phyloP scores from a whole-genome alignment of 2,113 vertebrate genomes.

The Daboia siamensis region DNA sequence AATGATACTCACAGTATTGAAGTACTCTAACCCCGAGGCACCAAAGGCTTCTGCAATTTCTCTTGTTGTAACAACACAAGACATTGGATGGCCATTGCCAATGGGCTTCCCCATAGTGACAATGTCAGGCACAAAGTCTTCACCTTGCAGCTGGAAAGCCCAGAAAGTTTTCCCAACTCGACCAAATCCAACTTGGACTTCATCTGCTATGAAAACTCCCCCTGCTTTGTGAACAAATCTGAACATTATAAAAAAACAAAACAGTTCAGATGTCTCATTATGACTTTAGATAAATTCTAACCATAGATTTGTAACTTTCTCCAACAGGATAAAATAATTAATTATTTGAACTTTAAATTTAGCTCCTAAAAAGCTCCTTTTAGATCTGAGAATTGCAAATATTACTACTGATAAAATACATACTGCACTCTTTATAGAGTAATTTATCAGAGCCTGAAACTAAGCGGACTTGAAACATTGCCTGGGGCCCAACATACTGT shows the following conservation, averaged over 20 bases:
- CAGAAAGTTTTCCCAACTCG: conserved; percentile 90
- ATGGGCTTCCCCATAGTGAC: conserved; percentile 99
- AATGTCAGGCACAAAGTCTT: conserved; percentile 92
- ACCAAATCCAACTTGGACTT: conserved; percentile 97
- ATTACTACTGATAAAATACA: neutral
- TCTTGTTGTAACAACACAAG: conserved; percentile 92
- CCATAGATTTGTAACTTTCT: neutral
- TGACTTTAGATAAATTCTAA: accelerated
- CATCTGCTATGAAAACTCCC: conserved; percentile 90
- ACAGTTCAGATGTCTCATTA: conserved; percentile 1
- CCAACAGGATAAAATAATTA: neutral
- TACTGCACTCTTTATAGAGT: neutral
- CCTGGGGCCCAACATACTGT: neutral
- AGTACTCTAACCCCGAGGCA: conserved; percentile 89
- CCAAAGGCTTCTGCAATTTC: conserved; percentile 88
- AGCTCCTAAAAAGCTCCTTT: neutral
- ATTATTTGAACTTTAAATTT: neutral
- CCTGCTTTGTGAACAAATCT: conserved; percentile 82
- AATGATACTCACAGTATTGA: conserved; percentile 85
- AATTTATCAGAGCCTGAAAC: neutral
- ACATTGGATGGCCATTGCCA: conserved; percentile 94
- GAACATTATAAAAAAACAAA: conserved; percentile 52
- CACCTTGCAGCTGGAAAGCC: conserved; percentile 90
- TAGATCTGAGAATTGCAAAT: neutral
- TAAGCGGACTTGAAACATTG: neutral